Evolutionary conservation across 2,888 invertebrate species (phyloP), one percentile per base, ranked within the genome.

Genomic region (Frankliniella intonsa): DNA sequence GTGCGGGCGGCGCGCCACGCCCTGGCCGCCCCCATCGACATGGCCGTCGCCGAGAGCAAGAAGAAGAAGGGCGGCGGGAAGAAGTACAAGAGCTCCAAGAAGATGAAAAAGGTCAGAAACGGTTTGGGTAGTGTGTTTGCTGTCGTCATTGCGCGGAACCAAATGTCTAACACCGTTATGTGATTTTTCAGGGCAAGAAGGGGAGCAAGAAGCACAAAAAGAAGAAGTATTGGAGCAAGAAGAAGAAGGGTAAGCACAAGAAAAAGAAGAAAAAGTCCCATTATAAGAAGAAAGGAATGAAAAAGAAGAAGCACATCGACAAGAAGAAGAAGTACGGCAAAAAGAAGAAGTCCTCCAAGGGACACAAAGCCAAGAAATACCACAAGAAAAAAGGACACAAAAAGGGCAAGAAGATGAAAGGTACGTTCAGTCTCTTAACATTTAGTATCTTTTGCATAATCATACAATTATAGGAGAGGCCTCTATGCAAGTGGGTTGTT

Each of bases 251-350:
- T 12, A 51, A 51, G 49, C 80, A 51, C 80, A 80, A 80, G 80
- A 80, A 80, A 49, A 80, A 80, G 38, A 80, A 80, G 80, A 80
- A 80, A 25, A 80, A 80, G 38, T 51, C 50, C 3, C 50, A 80
- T n/a, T 51, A 38, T n/a, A 38, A 12, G n/a, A 80, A 80, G 38
- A 80, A 80, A 14, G 51, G 51, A 14, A 80, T 38, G 80, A 80
- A 80, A 49, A 80, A 14, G 14, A 80, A 80, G 80, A 80, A 80
- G 80, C 50, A 80, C 22, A 80, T 51, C 38, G 51, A 80, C 22
- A 80, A 80, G 80, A 80, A 80, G 80, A 80, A 80, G 80, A 80
- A 80, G 80, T 51, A 80, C 50, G 51, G 51, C n/a, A 80, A 80
- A 38, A 80, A 80, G 49, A 80, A 80, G 80, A 80, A 80, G 38